A percentile compares a stretch with the other conserved stretches of the same genome.
phyloP scores from a whole-genome alignment of 1,140 invertebrate genomes.

The Apolygus lucorum region DNA sequence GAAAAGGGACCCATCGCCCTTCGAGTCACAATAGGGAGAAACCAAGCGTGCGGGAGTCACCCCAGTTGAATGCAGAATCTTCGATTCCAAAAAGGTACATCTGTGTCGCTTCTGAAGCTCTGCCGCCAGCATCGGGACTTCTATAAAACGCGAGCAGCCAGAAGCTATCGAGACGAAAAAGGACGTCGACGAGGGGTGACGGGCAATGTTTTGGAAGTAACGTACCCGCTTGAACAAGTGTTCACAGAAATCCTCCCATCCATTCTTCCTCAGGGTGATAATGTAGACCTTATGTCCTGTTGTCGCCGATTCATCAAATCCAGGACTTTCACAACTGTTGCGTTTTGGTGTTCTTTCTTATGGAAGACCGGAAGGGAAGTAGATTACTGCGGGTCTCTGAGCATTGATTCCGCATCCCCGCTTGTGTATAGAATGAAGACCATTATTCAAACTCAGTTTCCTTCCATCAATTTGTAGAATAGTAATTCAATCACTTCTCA shows the following conservation, averaged over 20 bases:
- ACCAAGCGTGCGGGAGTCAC: background rate
- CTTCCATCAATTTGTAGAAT: no score
- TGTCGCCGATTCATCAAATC: background rate
- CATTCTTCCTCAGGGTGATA: slow-evolving; percentile 3
- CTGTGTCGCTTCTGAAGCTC: background rate
- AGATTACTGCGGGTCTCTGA: background rate
- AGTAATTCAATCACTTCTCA: no score
- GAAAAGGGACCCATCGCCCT: background rate
- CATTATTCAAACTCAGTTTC: no score
- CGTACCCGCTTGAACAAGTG: slow-evolving; percentile 7
- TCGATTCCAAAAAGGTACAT: background rate
- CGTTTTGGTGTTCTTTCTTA: background rate
- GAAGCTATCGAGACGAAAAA: no score
- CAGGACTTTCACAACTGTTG: slow-evolving; percentile 3
- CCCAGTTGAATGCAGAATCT: background rate
- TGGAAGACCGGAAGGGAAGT: background rate
- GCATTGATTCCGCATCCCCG: background rate
- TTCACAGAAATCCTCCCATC: background rate
- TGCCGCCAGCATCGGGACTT: background rate
- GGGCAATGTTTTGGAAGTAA: slow-evolving; percentile 7
- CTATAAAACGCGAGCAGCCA: no score
- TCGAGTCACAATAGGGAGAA: background rate
- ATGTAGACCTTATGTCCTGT: slow-evolving; percentile 5
- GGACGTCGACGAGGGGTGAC: slow-evolving; percentile 3
- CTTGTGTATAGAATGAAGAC: background rate